phyloP scores from a whole-genome alignment of 2,888 invertebrate genomes.

The Brenthis daphne region DNA sequence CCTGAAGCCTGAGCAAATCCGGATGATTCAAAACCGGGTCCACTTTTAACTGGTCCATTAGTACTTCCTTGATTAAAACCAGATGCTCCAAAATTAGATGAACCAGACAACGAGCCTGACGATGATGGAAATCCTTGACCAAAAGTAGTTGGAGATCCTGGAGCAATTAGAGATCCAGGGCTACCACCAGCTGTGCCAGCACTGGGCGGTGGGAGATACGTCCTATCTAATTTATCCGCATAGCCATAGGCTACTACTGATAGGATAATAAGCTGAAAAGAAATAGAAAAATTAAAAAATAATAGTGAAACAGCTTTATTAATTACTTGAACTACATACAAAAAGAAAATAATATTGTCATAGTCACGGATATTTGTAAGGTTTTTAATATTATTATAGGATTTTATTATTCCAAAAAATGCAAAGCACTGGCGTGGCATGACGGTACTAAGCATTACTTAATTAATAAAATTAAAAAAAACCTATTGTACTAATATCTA shows the following conservation, averaged over 20 bases:
- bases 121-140: constrained; percentile 29
- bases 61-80: constrained; percentile 4
- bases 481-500: no score
- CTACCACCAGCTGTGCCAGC: constrained; percentile 72
- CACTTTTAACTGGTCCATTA: constrained; percentile 3
- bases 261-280: constrained; percentile 66
- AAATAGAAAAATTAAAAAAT: background rate
- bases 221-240: constrained; percentile 72
- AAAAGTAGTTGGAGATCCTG: constrained; percentile 43
- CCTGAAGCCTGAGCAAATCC: constrained; percentile 19
- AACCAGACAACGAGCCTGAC: constrained; percentile 26
- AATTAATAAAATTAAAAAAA: no score
- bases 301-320: no score
- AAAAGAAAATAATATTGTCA: no score
- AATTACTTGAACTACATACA: no score
- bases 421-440: no score
- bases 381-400: no score
- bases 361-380: no score
- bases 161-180: constrained; percentile 65
- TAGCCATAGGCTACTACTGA: constrained; percentile 68
- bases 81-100: constrained; percentile 34
- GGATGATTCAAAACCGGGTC: background rate
- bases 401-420: no score
- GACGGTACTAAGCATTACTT: no score
- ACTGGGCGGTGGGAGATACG: constrained; percentile 70